These are phyloP conservation scores for Pycnonotus jocosus DNA, from an alignment of 2,113 vertebrate genomes.

Conservation along the genomic window DNA sequence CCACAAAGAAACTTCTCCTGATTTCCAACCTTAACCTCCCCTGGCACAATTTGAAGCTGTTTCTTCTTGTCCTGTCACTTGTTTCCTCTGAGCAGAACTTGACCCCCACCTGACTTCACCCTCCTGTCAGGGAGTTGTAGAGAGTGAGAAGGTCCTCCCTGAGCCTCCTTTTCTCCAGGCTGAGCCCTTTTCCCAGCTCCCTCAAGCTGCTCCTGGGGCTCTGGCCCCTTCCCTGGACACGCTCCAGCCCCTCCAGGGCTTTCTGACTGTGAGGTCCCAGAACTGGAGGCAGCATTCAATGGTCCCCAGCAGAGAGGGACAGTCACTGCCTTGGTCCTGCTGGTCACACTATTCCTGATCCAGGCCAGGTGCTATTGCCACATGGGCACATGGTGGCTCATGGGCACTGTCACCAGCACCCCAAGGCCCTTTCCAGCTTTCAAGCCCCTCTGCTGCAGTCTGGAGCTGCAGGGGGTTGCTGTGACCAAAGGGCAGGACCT, in stretches of 20 bases:
- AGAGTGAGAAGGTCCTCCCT: not conserved
- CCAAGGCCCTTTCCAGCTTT: not conserved
- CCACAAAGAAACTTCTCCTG: not conserved
- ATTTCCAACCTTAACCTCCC: not conserved
- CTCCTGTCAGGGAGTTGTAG: not conserved
- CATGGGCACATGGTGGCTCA: not conserved
- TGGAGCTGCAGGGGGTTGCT: not conserved
- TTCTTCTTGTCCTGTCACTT: not conserved
- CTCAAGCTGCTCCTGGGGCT: no score
- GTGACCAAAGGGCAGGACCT: not conserved
- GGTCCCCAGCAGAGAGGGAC: not conserved
- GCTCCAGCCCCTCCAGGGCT: not conserved
- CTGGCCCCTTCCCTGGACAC: not conserved
- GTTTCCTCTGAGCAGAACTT: not conserved
- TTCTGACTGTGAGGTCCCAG: not conserved
- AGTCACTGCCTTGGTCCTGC: not conserved
- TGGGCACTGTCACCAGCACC: not conserved
- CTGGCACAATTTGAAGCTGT: not conserved
- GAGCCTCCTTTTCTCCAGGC: not conserved
- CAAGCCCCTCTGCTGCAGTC: not conserved
- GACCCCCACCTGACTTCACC: fast-evolving
- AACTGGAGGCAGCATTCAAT: fast-evolving
- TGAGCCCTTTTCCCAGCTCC: not conserved
- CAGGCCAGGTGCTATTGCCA: not conserved
- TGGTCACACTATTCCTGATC: not conserved